Evolutionary conservation across 2,888 invertebrate genomes (phyloP), one percentile per base, ranked within the genome.

Genomic region (Cetonia aurata): DNA sequence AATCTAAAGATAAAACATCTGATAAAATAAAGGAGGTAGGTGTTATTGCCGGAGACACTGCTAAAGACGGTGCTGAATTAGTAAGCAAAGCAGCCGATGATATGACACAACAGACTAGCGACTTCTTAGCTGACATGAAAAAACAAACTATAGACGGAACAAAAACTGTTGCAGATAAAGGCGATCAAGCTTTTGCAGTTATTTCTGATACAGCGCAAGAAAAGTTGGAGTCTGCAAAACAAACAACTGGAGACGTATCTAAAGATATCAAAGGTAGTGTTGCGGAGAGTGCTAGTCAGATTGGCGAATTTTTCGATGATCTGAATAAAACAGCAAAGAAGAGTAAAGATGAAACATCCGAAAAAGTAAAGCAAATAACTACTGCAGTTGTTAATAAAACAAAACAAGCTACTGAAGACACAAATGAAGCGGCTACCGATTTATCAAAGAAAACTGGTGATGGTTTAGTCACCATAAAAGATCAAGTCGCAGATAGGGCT

Each of bases 1-100:
- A 78, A 4, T 73, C 71, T 42, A 67, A 72, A 69, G 69, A 71
- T 31, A 67, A 70, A 13, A 33, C 33, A 6, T 31, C 55, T 10
- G 1, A 13, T 6, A 33, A 55, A 55, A 12, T 55, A 33, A 33
- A 55, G 8, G 55, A 33, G 6, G 31, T 33, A 4, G 13, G 33
- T 4, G 6, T 31, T 33, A 13, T 33, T n/a, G 25, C 33, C 8
- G 10, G n/a, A 10, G 48, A 17, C 13, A 17, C 13, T 17, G 17
- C 25, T 4, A 52, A 19, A 52, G 25, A 52, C 19, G 52, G 17
- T 25, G 19, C 52, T 25, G 19, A 52, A 19, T 12, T 10, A 25
- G 6, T 31, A 31, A 31, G 31, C n/a, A 6, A 55, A n/a, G 31
- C n/a, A 55, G 52, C 73, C 10, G n/a, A 33, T 25, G 68, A 50